These are phyloP conservation scores for Sebastes kiyomatsui DNA, from an alignment of 2,797 vertebrate species.

Conservation along the genomic window DNA sequence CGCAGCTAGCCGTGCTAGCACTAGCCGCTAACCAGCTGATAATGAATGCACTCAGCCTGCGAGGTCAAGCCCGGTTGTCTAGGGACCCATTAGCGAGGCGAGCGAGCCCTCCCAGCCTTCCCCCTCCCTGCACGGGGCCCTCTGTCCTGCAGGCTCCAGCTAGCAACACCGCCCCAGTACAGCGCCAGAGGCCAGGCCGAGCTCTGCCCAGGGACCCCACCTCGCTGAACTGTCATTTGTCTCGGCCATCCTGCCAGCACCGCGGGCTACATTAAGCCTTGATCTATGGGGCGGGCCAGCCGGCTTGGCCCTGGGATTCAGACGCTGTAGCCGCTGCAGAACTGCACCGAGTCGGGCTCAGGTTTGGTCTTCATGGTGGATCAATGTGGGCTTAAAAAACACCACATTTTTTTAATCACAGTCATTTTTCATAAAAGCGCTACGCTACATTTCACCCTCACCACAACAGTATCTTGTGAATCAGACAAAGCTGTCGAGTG, in stretches of 20 bases:
- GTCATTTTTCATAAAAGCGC: constrained; percentile 27
- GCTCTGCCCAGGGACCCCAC: constrained; percentile 69
- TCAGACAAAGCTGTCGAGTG: constrained; percentile 48
- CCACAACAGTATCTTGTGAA: constrained; percentile 37
- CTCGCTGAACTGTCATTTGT: constrained; percentile 79
- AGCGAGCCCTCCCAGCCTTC: constrained; percentile 44
- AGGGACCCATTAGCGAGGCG: constrained; percentile 79
- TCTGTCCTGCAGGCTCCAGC: constrained; percentile 62
- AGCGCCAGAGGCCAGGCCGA: constrained; percentile 52
- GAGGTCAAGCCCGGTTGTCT: constrained; percentile 76
- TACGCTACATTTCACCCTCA: constrained; percentile 29
- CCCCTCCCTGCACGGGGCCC: constrained; percentile 37
- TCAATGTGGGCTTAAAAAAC: neutral
- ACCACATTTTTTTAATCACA: neutral
- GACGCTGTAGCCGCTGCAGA: constrained; percentile 1
- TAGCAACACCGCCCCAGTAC: constrained; percentile 53
- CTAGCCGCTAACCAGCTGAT: constrained; percentile 68
- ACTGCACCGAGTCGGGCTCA: neutral
- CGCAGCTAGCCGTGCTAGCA: constrained; percentile 18
- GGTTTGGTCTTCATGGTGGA: neutral
- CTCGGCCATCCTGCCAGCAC: constrained; percentile 59
- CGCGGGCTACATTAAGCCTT: constrained; percentile 72
- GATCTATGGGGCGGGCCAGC: constrained; percentile 67
- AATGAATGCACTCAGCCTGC: constrained; percentile 76
- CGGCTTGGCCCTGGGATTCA: constrained; percentile 41